Evolutionary conservation across 1,140 invertebrate genomes (phyloP).

Genomic region (Episyrphus balteatus): DNA sequence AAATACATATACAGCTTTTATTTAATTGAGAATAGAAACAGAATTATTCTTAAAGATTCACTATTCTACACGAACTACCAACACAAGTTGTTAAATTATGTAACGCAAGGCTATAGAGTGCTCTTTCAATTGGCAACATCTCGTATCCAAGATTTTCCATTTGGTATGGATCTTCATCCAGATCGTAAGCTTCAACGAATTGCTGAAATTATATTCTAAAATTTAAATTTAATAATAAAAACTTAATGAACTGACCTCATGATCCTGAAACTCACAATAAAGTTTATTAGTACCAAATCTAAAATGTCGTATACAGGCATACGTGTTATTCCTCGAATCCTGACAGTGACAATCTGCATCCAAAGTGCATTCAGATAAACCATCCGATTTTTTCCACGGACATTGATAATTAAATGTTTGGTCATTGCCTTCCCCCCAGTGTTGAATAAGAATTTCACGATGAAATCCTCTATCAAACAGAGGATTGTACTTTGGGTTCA

Average conservation of each 20-base stretch:
- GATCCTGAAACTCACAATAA: constrained; percentile 65
- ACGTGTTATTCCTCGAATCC: constrained; percentile 75
- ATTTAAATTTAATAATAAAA: neutral
- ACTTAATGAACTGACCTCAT: constrained; percentile 43
- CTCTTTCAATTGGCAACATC: constrained; percentile 37
- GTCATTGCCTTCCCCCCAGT: constrained; percentile 58
- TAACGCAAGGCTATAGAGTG: constrained; percentile 20
- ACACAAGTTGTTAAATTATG: constrained; percentile 23
- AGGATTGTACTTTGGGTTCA: constrained; percentile 3
- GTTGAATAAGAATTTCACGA: constrained; percentile 60
- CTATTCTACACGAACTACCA: constrained; percentile 14
- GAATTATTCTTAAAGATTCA: neutral
- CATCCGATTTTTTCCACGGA: constrained; percentile 41
- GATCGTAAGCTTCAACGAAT: constrained; percentile 60
- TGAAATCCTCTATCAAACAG: constrained; percentile 16
- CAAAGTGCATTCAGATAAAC: constrained; percentile 49
- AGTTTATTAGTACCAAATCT: constrained; percentile 45
- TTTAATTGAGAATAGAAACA: too few relatives aligned
- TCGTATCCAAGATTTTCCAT: constrained; percentile 48
- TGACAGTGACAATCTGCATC: constrained; percentile 68
- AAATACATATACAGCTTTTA: too few relatives aligned
- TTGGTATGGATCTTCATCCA: constrained; percentile 56
- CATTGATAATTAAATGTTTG: constrained; percentile 42
- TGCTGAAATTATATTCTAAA: constrained; percentile 40
- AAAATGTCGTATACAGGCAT: constrained; percentile 57